Evolutionary conservation across 2,797 vertebrate genomes (phyloP).

Genomic region (Loris lydekkerianus): DNA sequence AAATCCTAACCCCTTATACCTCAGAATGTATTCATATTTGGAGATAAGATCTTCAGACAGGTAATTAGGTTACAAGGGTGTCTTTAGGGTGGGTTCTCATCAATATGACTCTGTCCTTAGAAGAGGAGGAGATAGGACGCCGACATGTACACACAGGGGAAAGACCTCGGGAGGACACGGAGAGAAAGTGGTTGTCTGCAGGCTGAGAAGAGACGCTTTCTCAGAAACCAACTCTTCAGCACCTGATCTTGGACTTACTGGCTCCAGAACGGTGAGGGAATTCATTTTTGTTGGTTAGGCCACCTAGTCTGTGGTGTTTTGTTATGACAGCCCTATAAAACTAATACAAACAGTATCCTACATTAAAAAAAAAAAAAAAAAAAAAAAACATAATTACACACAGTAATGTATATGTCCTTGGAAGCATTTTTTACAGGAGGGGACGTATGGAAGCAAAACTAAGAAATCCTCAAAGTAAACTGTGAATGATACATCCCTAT

Average conservation of each 20-base stretch:
- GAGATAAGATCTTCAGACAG: neutral
- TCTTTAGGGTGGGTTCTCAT: neutral
- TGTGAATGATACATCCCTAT: neutral
- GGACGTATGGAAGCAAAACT: neutral
- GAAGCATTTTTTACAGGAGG: neutral
- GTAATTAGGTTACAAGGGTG: neutral
- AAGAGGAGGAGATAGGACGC: neutral
- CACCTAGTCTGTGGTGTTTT: neutral
- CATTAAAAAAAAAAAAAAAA: neutral
- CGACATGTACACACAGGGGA: neutral
- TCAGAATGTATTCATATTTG: neutral
- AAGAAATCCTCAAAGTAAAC: conserved; percentile 3
- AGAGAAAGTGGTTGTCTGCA: neutral
- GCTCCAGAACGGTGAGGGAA: neutral
- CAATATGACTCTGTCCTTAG: neutral
- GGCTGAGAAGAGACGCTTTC: neutral
- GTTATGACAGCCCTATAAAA: neutral
- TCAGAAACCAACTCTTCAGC: neutral
- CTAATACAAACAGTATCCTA: neutral
- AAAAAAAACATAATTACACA: neutral
- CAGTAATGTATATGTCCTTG: neutral
- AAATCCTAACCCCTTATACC: neutral
- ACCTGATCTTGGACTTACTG: neutral
- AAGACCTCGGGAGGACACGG: neutral
- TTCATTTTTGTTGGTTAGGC: neutral